Evolutionary conservation across 2,888 invertebrate species (phyloP).

Genomic region (Erannis defoliaria): DNA sequence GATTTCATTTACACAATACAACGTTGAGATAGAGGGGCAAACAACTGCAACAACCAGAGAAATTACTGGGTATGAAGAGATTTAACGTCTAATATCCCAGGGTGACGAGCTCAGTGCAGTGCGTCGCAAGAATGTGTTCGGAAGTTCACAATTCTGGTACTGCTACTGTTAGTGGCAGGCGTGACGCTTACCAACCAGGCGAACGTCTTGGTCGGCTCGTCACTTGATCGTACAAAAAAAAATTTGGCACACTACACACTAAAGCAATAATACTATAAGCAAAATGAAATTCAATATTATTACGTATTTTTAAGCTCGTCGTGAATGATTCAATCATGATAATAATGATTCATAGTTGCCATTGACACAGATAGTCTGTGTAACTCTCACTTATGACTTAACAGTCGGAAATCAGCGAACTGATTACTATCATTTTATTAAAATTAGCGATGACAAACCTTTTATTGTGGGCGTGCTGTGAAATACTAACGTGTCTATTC

Average conservation of each 20-base stretch:
- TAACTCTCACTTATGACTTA: conserved; percentile 23
- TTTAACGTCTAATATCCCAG: no score
- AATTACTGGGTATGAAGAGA: no score
- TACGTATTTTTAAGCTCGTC: background rate
- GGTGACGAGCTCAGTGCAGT: no score
- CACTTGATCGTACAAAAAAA: no score
- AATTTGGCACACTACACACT: no score
- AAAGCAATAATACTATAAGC: background rate
- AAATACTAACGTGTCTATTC: conserved; percentile 14
- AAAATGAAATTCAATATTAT: background rate
- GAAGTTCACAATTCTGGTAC: no score
- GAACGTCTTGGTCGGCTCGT: no score
- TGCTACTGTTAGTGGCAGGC: no score
- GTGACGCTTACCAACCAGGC: no score
- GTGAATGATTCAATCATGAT: conserved; percentile 17
- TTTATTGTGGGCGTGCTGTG: conserved; percentile 29
- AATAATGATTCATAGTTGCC: conserved; percentile 6
- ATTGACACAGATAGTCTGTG: conserved; percentile 17
- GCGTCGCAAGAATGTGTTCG: no score
- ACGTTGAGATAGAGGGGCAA: no score
- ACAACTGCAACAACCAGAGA: no score
- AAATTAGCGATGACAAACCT: conserved; percentile 24
- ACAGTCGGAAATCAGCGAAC: conserved; percentile 23
- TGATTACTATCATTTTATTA: conserved; percentile 19
- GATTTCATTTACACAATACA: background rate